phyloP scores from a whole-genome alignment of 2,797 vertebrate genomes.

The Podargus strigoides region DNA sequence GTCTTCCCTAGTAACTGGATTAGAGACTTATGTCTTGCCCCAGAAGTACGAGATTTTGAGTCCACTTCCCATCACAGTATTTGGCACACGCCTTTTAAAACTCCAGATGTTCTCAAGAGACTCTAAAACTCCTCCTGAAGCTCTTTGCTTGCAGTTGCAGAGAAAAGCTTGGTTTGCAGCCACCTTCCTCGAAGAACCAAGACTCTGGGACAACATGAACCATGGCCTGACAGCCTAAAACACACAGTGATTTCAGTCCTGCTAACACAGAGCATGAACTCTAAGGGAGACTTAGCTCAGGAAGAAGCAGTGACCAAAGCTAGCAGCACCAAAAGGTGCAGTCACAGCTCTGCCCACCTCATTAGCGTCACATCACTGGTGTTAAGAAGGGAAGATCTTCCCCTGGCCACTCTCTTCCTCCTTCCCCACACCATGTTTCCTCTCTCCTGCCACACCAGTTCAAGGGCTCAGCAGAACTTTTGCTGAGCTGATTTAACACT shows the following conservation, averaged over 20 bases:
- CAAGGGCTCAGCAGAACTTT: neutral
- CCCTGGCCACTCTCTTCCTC: neutral
- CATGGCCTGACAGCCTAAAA: neutral
- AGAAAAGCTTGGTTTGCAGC: neutral
- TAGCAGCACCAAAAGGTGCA: neutral
- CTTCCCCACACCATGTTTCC: neutral
- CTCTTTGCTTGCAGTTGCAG: neutral
- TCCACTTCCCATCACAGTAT: neutral
- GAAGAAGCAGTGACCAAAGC: neutral
- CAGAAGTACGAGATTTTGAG: neutral
- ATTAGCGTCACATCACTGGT: fast-evolving
- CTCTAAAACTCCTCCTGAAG: neutral
- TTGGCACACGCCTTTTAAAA: neutral
- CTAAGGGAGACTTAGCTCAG: neutral
- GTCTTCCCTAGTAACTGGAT: neutral
- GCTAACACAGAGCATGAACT: neutral
- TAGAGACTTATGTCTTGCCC: neutral
- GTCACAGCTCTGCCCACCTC: neutral
- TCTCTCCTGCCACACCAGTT: neutral
- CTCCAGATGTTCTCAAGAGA: neutral
- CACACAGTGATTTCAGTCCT: neutral
- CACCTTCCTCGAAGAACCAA: neutral
- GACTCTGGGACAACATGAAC: neutral
- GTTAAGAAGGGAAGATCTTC: neutral
- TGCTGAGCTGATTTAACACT: neutral